Evolutionary conservation across 2,797 vertebrate genomes (phyloP), one percentile per base, ranked within the genome.

Genomic region (Acrocephalus scirpaceus): DNA sequence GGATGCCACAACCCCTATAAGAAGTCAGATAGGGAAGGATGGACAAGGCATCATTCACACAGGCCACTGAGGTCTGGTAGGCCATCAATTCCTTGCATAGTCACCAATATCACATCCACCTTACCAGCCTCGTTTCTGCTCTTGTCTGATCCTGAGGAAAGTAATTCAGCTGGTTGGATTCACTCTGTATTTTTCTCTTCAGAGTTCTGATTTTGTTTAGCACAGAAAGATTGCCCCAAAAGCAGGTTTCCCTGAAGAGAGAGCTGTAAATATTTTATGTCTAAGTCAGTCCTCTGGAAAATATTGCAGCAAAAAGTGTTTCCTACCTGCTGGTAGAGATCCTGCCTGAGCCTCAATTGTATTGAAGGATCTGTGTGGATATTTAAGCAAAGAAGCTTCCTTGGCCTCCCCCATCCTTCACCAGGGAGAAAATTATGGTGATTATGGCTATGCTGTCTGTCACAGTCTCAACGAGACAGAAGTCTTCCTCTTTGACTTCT

Each of bases 41-140:
- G 62, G 34, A 61, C 25, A 44, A 77, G 9, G 16, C 18, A 57
- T 16, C 29, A 20, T 90, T 54, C 30, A 36, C 21, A 42, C 2
- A 13, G 14, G 10, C 29, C 7, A 36, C 61, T 69, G 56, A 64
- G 22, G 21, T 56, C 34, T 90, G 38, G 18, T 40, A n/a, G n/a
- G 44, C 8, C 40, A 32, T 53, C 40, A 56, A 7, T 23, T 58
- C 8, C 40, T 86, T 29, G 8, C 4, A 4, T 3, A 42, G 12
- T 18, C 3, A 1, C 21, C 9, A 40, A 1, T 29, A 64, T 38
- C 36, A 56, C 7, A 34, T 47, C 4, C 1, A 1, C 20, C 14
- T 40, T 44, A 72, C 11, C 51, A 69, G 3, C 11, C 19, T 30
- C 13, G 80, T 73, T 69, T 27, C 56, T 64, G 42, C 57, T 79